Evolutionary conservation across 2,888 invertebrate species (phyloP).

Genomic region (Polymixis flavicincta): DNA sequence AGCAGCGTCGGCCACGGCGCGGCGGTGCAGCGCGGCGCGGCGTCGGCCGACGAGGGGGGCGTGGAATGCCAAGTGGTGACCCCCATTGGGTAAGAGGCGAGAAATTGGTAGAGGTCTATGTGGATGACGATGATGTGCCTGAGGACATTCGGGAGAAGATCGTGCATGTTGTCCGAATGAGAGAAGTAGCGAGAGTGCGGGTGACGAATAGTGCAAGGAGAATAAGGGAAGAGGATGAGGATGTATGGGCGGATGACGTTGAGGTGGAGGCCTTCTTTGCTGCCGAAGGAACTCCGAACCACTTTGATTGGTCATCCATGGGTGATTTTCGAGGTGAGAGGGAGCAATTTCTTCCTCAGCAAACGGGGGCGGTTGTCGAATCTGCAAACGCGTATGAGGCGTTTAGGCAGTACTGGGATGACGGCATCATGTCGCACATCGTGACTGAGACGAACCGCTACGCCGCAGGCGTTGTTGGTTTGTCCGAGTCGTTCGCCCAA

Average conservation of each 20-base stretch:
- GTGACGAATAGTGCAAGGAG: no score
- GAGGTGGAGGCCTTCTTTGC: no score
- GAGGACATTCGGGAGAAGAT: no score
- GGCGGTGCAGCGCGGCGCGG: no score
- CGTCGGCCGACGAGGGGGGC: not conserved
- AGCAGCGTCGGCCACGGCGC: not conserved
- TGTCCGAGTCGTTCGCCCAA: no score
- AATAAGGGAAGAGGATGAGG: no score
- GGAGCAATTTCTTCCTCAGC: not conserved
- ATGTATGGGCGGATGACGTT: no score
- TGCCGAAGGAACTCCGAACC: no score
- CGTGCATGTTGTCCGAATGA: no score
- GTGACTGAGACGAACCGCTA: not conserved
- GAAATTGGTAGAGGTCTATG: not conserved
- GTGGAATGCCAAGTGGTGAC: not conserved
- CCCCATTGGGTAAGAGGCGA: not conserved
- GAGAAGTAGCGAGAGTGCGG: no score
- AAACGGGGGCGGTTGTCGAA: not conserved
- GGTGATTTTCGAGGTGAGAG: not conserved
- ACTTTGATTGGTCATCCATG: conserved; percentile 8
- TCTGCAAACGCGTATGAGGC: not conserved
- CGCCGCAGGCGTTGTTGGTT: no score
- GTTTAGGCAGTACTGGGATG: conserved; percentile 7
- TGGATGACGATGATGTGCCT: not conserved
- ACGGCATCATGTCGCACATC: not conserved